Base-by-base conservation (phyloP, 2,113 vertebrate species). In the Tretioscincus oriximinensis region DNA sequence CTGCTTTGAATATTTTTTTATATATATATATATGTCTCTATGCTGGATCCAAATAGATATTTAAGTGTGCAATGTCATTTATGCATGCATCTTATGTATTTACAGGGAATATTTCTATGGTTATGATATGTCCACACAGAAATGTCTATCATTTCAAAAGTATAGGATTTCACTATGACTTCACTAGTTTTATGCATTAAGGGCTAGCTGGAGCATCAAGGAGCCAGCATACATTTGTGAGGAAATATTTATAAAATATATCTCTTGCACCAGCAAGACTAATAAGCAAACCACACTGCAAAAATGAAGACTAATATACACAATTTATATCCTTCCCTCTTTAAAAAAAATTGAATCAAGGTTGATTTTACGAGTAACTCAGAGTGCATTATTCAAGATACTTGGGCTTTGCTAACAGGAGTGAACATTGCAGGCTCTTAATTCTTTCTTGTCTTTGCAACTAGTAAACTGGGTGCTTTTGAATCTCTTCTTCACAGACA, bases 401-500 rank as follows among this genome's bases (percentile, higher is more conserved):
- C 78, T 76, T 69, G 9, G 74, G 70, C 90, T 90, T 90, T 87
- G 92, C 92, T 99, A 99, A 95, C 98, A 99, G 65, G 97, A 96
- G 77, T 99, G 97, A 87, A 99, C 98, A 0, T 97, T 99, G 87
- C 98, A 99, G 2, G 98, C 98, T 77, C 98, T 95, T 87, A 99
- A 96, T 94, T 99, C 98, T 92, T 98, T 99, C 93, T 98, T 98
- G 95, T 99, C 98, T 91, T 98, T 99, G 94, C 98, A 99, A 90
- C 98, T 99, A 86, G 97, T 96, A 71, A 98, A 95, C 93, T 98
- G 97, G 83, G 96, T 92, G 63, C 95, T 96, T 94, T 97, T 99
- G 92, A 97, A 97, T 87, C 96, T 96, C 93, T 97, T 98, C 96
- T 99, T 99, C 24, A 98, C 97, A 1, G 96, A 96, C 97, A 99